Conservation (phyloP, 2,113 vertebrate species). For the Tyrannus savana region DNA sequence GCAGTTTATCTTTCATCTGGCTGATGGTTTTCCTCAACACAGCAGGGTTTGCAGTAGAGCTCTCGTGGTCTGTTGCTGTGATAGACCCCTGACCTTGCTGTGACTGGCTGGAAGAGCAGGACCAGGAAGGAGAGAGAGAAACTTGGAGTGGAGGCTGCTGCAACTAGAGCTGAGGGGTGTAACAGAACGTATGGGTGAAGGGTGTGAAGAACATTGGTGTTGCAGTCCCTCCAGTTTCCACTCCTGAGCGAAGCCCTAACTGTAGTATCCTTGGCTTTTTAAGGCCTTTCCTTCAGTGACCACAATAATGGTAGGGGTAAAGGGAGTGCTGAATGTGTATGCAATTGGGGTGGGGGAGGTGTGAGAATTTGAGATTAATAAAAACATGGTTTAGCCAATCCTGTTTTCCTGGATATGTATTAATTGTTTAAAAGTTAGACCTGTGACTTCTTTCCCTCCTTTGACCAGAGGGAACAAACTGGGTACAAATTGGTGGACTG, state of each 20-base stretch:
- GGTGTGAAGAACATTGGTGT: accelerated
- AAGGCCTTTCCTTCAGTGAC: not conserved
- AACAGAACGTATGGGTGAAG: not conserved
- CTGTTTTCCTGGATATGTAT: not conserved
- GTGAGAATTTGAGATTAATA: not conserved
- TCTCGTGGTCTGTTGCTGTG: not conserved
- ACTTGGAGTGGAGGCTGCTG: not conserved
- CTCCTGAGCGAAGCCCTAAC: not conserved
- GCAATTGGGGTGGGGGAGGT: not conserved
- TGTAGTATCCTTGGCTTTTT: not conserved
- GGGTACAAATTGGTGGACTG: not conserved
- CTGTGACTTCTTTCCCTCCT: not conserved
- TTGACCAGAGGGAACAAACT: not conserved
- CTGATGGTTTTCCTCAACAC: not conserved
- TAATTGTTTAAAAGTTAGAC: not conserved
- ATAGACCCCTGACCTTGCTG: not conserved
- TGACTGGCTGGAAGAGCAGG: not conserved
- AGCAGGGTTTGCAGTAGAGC: not conserved
- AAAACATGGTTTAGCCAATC: not conserved
- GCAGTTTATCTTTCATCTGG: not conserved
- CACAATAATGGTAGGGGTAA: not conserved
- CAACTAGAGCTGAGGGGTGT: not conserved
- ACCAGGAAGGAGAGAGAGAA: not conserved
- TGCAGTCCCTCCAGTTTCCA: not conserved
- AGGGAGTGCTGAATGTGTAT: not conserved